Evolutionary conservation across 2,888 invertebrate species (phyloP), one percentile per base, ranked within the genome.

Genomic region (Leptopilina syphax): DNA sequence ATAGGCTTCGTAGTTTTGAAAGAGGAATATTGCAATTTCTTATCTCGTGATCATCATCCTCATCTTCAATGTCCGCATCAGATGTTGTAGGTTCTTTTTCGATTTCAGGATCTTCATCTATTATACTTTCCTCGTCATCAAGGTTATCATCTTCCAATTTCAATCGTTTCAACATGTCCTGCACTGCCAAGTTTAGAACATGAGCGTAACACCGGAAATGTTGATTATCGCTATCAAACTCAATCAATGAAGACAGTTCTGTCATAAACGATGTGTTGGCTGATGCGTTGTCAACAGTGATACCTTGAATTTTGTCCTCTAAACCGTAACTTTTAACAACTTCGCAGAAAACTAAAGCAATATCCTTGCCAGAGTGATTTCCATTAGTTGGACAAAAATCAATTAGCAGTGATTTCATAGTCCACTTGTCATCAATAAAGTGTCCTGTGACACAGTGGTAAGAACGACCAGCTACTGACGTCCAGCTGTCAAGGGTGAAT

Each of bases 111-210:
- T 79, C 68, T 41, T 65, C 70, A 65, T 27, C 44, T 18, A 18
- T 18, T 18, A 18, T 18, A 18, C 18, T 18, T 65, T 50, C 68
- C 54, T 79, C 77, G 41, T 81, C 27, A 57, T 65, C 65, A 27
- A 65, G 1, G 12, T 10, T 1, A 27, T 27, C 27, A 24, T 12
- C 9, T 65, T 65, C 34, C 10, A 65, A 27, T 9, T 65, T 34
- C 8, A 65, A 10, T 27, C 10, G 47, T 77, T 81, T 82, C 50
- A 84, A 60, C 27, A 80, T 63, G 79, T 87, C 86, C 80, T 88
- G 84, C 18, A 87, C 86, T 8, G 77, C 86, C 18, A 87, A 77
- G 77, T 89, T 88, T 65, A 87, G 47, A 65, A 88, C 18, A 18
- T 18, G 18, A 18, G 18, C 18, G 18, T 18, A 18, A 18, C 18